Evolutionary conservation across 1,140 invertebrate species (phyloP), one percentile per base, ranked within the genome.

Genomic region (Pristionchus pacificus): DNA sequence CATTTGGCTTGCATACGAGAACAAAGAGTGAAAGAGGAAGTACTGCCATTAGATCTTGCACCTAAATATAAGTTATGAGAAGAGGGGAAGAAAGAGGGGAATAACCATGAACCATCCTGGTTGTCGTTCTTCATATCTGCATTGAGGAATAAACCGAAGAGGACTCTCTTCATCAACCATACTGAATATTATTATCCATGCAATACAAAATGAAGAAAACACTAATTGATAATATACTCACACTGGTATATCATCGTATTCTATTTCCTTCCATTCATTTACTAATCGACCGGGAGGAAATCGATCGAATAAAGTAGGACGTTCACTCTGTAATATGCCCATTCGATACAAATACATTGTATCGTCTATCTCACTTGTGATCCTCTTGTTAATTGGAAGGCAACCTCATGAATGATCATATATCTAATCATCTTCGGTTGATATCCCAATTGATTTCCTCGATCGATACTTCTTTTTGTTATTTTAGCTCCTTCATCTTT

Each of bases 11-110:
- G 77, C 77, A 32, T 67, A 33, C 19, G 28, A 78, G 30, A 19
- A 78, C 66, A 33, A 70, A 78, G 0, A 78, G 38, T 2, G 77
- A 78, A 1, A 78, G 71, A 2, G 77, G 77, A 58, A 78, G 49
- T 2, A 60, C 77, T 10, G 59, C 59, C 28, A 76, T 27, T 28
- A 78, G 60, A 49, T 78, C 77, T 66, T 70, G 65, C 3, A 78
- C 19, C 38, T 49, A 19, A 49, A 49, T 10, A 49, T 6, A 49
- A 49, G 38, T 10, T 68, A 38, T 1, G 64, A 31, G 31, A 65
- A 74, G 30, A 24, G 71, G 1, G 70, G 72, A 33, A 57, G 30
- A 49, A 49, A 49, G 38, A 49, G 19, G 38, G 6, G 38, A 6
- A 49, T 49, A 49, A n/a, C 24, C 73, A 74, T 74, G 27, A 74